Conservation (phyloP, 2,113 vertebrate genomes). For the Merops nubicus region DNA sequence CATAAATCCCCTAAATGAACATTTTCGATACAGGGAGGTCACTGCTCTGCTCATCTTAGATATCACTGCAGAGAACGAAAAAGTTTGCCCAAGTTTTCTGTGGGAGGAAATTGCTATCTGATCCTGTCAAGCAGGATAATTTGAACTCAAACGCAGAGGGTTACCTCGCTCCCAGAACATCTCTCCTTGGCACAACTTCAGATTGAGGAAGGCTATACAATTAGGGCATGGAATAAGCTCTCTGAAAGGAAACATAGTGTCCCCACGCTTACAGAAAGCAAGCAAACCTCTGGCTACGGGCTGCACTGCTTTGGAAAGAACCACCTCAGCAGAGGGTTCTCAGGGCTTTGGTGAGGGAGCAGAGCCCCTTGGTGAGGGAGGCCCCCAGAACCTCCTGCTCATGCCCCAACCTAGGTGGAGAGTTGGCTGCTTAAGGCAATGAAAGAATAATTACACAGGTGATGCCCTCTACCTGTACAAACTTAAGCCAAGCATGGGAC, state of each 20-base stretch:
- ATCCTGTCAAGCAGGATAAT: neutral
- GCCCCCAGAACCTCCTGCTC: neutral
- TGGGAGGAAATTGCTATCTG: neutral
- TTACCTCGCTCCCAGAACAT: neutral
- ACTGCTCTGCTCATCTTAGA: neutral
- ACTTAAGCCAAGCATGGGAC: constrained; percentile 12
- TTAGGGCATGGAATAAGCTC: neutral
- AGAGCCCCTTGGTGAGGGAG: neutral
- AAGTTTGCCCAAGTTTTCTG: neutral
- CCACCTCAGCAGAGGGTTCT: neutral
- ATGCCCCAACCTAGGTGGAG: neutral
- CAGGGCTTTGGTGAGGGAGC: neutral
- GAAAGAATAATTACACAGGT: neutral
- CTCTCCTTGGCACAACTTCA: neutral
- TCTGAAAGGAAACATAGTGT: neutral
- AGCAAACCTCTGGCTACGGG: neutral
- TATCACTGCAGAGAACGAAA: neutral
- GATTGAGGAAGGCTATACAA: neutral
- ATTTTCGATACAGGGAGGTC: neutral
- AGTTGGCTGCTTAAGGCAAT: neutral
- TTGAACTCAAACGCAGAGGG: neutral
- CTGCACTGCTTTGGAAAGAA: neutral
- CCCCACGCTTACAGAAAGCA: neutral
- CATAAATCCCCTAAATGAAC: neutral
- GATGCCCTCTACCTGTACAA: constrained; percentile 9